Base-by-base conservation (phyloP, 2,797 vertebrate genomes). In the Ficedula albicollis region DNA sequence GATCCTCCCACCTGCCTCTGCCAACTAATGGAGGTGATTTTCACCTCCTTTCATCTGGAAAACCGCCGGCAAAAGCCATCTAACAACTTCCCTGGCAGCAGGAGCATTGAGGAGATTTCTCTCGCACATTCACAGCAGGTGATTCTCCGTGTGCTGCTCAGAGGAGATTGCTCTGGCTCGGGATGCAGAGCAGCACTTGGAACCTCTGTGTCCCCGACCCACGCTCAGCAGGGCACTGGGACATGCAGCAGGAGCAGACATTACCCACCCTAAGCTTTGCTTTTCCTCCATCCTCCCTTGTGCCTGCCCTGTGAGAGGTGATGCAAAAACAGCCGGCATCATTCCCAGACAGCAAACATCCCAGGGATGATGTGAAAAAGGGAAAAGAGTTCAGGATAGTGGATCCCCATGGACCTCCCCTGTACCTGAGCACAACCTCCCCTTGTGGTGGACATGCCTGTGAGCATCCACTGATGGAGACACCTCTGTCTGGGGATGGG, bases 31-130 rank as follows among this genome's bases (percentile, higher is more conserved):
- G 86, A 94, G 72, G 84, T 64, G 86, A 96, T 96, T 96, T 96
- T 95, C 58, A 22, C 75, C 79, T 96, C 86, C 89, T 96, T 96
- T 97, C 95, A 94, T 89, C 88, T 93, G 91, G 88, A 97, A 97
- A 95, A 95, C 62, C 58, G 54, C 13, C 10, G 5, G 82, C 39
- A 73, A 86, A 90, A 92, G 74, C 91, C 66, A 73, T 60, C n/a
- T 78, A 78, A 85, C 84, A 78, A 56, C 85, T 91, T 91, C 20
- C 41, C 76, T 13, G 74, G 90, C 77, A 54, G 88, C 39, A 8
- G 80, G 66, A 80, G 84, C 75, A 38, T 62, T 86, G 89, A 66
- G 66, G 79, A 79, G 73, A 79, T 66, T 68, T 63, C 23, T 20
- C 69, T 89, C 72, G 52, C 72, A 32, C 66, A 30, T 80, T 90